Evolutionary conservation across 2,888 invertebrate genomes (phyloP), one percentile per base, ranked within the genome.

Genomic region (Archips xylosteana): DNA sequence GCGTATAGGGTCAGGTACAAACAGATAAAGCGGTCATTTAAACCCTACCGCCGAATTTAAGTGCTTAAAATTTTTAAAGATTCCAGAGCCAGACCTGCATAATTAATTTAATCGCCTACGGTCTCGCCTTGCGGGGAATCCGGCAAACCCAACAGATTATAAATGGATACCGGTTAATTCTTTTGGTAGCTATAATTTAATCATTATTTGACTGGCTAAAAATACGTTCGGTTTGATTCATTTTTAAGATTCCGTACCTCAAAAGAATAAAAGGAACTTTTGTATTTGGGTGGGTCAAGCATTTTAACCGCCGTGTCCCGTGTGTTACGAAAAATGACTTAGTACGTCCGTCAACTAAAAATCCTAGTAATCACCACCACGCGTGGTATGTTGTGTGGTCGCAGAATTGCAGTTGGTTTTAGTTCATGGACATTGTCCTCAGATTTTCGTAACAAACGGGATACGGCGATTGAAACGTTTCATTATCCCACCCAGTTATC

Each of bases 11-110:
- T 49, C 36, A 15, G 51, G n/a, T 23, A 36, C 49, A 34, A 34
- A 10, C 59, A 54, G 64, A 64, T n/a, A 65, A 60, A 74, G 61
- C 70, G 65, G 32, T 54, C 51, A 59, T 73, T 49, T 23, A 51
- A 73, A 51, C 36, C 60, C 60, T 65, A 65, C 10, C 63, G 36
- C 47, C 57, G 60, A 60, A 61, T 61, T 63, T 15, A 13, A 69
- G 69, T 70, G 45, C 60, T 74, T 73, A 70, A 70, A 74, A 45
- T 54, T 69, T 74, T 70, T 13, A 32, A 70, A 69, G 51, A 60
- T 61, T 67, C 51, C 42, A 23, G 42, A 64, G 64, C 49, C 47
- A 39, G 39, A 4, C 49, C 69, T 70, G 74, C 64, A 70, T 74
- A 70, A 65, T 74, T 70, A 70, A 74, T 74, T 69, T 65, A 60